Percentiles rank a stretch among this genome's conserved stretches.
Conservation (phyloP, 2,113 vertebrate species). For the Smithornis capensis region DNA sequence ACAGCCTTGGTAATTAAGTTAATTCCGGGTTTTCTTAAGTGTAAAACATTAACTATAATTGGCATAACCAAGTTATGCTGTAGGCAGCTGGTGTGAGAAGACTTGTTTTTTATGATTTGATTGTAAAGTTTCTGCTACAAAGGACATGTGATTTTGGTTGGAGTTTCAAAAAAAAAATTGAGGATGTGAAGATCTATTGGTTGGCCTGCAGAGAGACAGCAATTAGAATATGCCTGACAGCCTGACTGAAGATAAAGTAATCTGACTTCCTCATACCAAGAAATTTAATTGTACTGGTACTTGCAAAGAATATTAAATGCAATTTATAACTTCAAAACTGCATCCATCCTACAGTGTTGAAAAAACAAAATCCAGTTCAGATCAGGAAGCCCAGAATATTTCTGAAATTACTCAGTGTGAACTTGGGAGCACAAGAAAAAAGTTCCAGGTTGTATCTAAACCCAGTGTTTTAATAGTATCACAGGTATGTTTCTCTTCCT, state of each 20-base stretch:
- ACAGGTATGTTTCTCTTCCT: neutral
- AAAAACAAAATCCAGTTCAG: neutral
- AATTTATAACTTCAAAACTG: neutral
- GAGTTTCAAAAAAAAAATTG: neutral
- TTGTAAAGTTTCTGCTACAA: neutral
- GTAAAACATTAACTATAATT: neutral
- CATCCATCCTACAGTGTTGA: neutral
- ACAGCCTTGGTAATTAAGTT: neutral
- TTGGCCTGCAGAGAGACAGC: neutral
- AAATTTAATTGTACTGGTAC: neutral
- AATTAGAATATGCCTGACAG: neutral
- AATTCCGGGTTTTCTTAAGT: neutral
- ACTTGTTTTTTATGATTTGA: neutral
- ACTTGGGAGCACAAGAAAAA: neutral
- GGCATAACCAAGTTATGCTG: neutral
- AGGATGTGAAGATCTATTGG: neutral
- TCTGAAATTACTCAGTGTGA: neutral
- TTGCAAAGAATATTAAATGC: neutral
- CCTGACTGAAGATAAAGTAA: neutral
- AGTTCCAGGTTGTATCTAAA: neutral
- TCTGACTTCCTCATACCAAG: neutral
- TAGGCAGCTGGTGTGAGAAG: neutral
- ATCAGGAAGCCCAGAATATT: neutral
- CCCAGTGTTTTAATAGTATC: neutral
- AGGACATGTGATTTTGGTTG: neutral